Conservation (phyloP, 2,888 invertebrate genomes). For the Holacanthella duospinosa region DNA sequence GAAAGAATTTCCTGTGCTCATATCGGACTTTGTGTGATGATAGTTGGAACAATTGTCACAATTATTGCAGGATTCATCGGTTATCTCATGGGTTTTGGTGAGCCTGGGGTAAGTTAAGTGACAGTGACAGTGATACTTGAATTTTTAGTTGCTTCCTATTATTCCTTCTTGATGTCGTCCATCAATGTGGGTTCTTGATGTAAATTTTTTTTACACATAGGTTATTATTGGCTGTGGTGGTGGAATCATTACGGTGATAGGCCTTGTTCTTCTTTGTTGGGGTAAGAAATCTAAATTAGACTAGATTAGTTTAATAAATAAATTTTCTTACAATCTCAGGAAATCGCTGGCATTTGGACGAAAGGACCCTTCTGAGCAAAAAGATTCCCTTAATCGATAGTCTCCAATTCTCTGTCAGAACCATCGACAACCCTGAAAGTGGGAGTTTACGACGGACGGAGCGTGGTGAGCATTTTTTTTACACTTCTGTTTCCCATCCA, state of each 20-base stretch:
- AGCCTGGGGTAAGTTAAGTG: slow-evolving; percentile 6
- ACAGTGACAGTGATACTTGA: too few species aligned
- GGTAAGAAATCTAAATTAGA: too few species aligned
- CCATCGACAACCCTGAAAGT: neutral
- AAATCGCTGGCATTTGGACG: neutral
- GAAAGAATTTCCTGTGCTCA: slow-evolving; percentile 8
- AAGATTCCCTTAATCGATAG: neutral
- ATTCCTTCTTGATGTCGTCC: too few species aligned
- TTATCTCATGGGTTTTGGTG: slow-evolving; percentile 8
- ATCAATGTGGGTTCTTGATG: too few species aligned
- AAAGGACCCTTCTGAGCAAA: neutral
- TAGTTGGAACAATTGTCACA: slow-evolving; percentile 4
- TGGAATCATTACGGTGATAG: neutral
- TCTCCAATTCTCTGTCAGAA: neutral
- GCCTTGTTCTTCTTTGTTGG: slow-evolving; percentile 7
- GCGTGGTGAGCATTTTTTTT: neutral
- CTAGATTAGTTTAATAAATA: too few species aligned
- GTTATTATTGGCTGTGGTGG: slow-evolving; percentile 9
- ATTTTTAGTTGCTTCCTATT: too few species aligned
- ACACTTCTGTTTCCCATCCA: neutral
- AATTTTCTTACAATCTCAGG: too few species aligned
- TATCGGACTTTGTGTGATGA: slow-evolving; percentile 10
- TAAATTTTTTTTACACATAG: neutral
- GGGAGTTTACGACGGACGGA: neutral
- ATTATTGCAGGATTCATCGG: slow-evolving; percentile 8